Evolutionary conservation across 2,113 vertebrate genomes (phyloP).

Genomic region (Notothenia rossii): DNA sequence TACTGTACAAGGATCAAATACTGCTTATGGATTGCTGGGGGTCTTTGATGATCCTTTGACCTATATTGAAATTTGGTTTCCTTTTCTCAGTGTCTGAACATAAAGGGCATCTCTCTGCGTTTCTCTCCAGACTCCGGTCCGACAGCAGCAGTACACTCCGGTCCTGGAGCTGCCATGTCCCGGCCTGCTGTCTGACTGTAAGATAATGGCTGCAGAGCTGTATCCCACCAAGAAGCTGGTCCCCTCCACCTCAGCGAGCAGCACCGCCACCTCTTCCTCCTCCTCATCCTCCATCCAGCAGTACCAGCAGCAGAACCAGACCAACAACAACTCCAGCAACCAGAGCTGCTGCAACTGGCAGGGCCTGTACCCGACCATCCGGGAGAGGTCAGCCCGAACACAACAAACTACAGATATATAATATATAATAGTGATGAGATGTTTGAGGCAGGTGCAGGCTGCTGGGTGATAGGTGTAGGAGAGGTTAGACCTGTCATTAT

Average conservation of each 20-base stretch:
- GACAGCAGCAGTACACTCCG: neutral
- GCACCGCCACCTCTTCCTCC: constrained; percentile 74
- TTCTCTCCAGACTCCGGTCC: neutral
- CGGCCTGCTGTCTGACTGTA: constrained; percentile 81
- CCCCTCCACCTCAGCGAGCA: constrained; percentile 71
- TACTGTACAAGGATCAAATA: too few species aligned
- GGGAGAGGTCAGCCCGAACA: constrained; percentile 89
- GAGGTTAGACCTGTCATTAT: too few species aligned
- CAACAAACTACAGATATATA: too few species aligned
- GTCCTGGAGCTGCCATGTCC: constrained; percentile 88
- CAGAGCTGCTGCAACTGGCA: constrained; percentile 93
- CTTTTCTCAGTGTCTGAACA: neutral
- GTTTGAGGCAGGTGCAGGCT: neutral
- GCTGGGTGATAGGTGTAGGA: too few species aligned
- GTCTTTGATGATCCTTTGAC: too few species aligned
- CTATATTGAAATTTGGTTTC: neutral
- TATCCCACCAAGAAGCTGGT: constrained; percentile 90
- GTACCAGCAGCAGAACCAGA: constrained; percentile 93
- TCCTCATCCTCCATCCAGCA: constrained; percentile 85
- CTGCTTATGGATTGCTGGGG: too few species aligned
- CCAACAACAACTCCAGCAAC: constrained; percentile 94
- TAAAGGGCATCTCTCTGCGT: fast-evolving
- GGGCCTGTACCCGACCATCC: constrained; percentile 95
- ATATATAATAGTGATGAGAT: neutral
- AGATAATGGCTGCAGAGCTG: constrained; percentile 97